Conservation (phyloP, 92 coral and sea anemone species). For the Parazoanthus atlanticus region DNA sequence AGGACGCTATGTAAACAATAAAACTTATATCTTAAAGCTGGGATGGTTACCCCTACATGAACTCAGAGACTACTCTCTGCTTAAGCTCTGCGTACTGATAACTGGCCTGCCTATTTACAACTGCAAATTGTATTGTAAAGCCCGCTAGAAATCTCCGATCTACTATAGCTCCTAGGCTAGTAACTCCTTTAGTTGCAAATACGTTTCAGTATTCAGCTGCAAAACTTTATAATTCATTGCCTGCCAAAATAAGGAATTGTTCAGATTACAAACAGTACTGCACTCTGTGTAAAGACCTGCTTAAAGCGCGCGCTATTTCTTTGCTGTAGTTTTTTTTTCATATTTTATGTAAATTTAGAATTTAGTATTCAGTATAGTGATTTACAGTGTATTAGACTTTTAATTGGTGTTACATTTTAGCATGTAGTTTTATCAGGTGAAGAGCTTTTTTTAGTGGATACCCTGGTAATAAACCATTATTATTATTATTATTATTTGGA, state of each 20-base stretch:
- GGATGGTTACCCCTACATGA: slow-evolving; percentile 37
- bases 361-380: not conserved
- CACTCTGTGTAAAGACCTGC: not conserved
- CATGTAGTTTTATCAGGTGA: too few species aligned
- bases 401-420: not conserved
- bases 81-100: slow-evolving; percentile 3
- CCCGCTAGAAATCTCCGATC: slow-evolving; percentile 27
- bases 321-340: slow-evolving; percentile 2
- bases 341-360: not conserved
- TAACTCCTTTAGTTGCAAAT: slow-evolving; percentile 12
- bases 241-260: slow-evolving; percentile 20
- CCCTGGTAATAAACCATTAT: too few species aligned
- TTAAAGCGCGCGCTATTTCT: slow-evolving; percentile 31
- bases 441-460: too few species aligned
- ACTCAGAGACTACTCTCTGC: slow-evolving; percentile 4
- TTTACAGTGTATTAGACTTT: not conserved
- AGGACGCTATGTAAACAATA: slow-evolving; percentile 44
- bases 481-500: too few species aligned
- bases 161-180: slow-evolving; percentile 21
- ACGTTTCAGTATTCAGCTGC: slow-evolving; percentile 35
- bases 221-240: slow-evolving; percentile 23
- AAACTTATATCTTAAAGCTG: slow-evolving; percentile 39
- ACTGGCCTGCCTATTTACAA: slow-evolving; percentile 3
- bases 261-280: slow-evolving; percentile 23
- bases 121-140: slow-evolving; percentile 23